These are phyloP conservation scores for Gallinago solitaria DNA, from an alignment of 2,797 vertebrate species.

Conservation along the genomic window DNA sequence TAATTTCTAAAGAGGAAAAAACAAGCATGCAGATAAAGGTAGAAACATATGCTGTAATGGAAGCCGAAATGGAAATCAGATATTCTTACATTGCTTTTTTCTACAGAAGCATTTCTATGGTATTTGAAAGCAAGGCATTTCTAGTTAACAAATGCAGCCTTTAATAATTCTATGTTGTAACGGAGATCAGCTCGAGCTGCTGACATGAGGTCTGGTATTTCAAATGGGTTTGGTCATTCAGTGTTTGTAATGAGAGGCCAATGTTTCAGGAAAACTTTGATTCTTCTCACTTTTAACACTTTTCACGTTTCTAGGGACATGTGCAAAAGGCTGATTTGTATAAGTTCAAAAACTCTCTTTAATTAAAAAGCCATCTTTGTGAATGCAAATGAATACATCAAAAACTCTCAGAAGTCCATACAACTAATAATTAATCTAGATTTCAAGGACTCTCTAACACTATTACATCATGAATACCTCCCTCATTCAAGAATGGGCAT, in stretches of 20 bases:
- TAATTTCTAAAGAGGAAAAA: slow-evolving; percentile 35
- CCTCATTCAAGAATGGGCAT: slow-evolving; percentile 60
- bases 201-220: background rate
- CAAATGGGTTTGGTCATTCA: background rate
- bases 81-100: background rate
- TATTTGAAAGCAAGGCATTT: background rate
- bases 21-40: slow-evolving; percentile 4
- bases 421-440: slow-evolving; percentile 68
- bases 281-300: slow-evolving; percentile 47
- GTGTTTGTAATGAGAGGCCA: background rate
- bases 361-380: slow-evolving; percentile 65
- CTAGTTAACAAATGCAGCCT: background rate
- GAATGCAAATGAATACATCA: slow-evolving; percentile 70
- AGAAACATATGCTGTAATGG: background rate
- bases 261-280: background rate
- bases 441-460: slow-evolving; percentile 62
- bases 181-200: background rate
- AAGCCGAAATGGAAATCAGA: background rate
- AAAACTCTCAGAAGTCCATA: slow-evolving; percentile 65
- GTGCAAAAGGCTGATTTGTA: slow-evolving; percentile 39
- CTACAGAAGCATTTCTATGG: background rate
- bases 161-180: background rate
- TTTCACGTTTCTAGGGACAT: slow-evolving; percentile 34
- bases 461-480: slow-evolving; percentile 66
- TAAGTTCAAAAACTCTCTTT: slow-evolving; percentile 60